A percentile compares a stretch with the other conserved stretches of the same genome.
These are phyloP conservation scores for Drosophila parvula DNA, from an alignment of 1,140 invertebrate species.

Conservation along the genomic window DNA sequence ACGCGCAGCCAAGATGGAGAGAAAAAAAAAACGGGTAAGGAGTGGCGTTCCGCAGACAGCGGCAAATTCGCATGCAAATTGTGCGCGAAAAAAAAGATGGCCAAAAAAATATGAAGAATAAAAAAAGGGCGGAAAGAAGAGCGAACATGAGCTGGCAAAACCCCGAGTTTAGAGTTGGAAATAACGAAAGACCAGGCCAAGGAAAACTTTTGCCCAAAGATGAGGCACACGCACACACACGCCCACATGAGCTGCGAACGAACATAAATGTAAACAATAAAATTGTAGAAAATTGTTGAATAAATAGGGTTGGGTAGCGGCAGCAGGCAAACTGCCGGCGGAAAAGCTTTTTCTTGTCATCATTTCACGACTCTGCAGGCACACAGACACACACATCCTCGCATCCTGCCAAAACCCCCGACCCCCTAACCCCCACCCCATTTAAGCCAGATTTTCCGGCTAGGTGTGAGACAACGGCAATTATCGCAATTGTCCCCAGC, in stretches of 20 bases:
- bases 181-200: conserved; percentile 47
- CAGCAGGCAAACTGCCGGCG: conserved; percentile 69
- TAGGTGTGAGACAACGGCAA: conserved; percentile 81
- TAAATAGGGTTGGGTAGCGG: conserved; percentile 58
- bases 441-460: conserved; percentile 27
- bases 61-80: conserved; percentile 82
- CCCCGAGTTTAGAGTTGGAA: conserved; percentile 37
- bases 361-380: conserved; percentile 73
- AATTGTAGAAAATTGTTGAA: conserved; percentile 72
- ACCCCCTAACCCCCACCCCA: not conserved
- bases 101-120: conserved; percentile 49
- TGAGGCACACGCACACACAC: conserved; percentile 20
- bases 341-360: conserved; percentile 82
- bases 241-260: conserved; percentile 29
- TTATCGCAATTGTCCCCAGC: conserved; percentile 78
- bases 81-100: conserved; percentile 69
- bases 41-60: conserved; percentile 61
- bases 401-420: conserved; percentile 2
- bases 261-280: conserved; percentile 83
- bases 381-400: conserved; percentile 5
- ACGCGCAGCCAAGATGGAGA: conserved; percentile 60
- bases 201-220: conserved; percentile 68
- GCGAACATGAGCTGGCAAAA: conserved; percentile 15
- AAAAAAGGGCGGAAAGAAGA: conserved; percentile 5
- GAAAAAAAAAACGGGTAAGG: not conserved